A percentile compares a stretch with the other conserved stretches of the same genome.
These are phyloP conservation scores for Stegodyphus dumicola DNA, from an alignment of 1,140 invertebrate genomes.

Conservation along the genomic window DNA sequence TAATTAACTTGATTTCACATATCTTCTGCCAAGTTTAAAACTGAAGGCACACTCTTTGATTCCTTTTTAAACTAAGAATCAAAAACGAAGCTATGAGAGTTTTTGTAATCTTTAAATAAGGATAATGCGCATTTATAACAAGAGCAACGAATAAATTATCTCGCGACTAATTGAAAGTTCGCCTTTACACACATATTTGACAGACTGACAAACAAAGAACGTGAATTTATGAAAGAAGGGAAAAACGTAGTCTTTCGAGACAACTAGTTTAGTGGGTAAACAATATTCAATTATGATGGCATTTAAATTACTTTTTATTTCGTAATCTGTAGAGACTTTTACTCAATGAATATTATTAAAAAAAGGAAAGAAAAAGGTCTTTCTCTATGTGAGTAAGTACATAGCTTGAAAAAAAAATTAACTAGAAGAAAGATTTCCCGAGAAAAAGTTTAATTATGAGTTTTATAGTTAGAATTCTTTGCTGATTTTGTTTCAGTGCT, in stretches of 20 bases:
- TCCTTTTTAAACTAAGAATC: neutral
- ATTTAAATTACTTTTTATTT: constrained; percentile 34
- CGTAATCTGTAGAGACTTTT: no score
- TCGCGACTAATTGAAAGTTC: constrained; percentile 44
- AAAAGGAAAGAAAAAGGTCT: no score
- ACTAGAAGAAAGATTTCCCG: no score
- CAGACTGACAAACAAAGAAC: constrained; percentile 19
- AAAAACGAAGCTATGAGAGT: constrained; percentile 15
- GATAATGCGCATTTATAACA: constrained; percentile 21
- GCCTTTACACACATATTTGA: neutral
- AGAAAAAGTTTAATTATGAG: no score
- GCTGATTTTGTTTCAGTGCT: no score
- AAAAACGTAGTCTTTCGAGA: neutral
- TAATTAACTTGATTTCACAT: no score
- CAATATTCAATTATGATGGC: constrained; percentile 37
- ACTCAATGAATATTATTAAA: no score
- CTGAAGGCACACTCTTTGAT: no score
- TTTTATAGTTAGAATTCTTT: no score
- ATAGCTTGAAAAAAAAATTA: no score
- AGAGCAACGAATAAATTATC: constrained; percentile 55
- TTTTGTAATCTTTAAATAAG: constrained; percentile 5
- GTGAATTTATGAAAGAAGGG: constrained; percentile 23
- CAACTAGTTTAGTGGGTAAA: constrained; percentile 16
- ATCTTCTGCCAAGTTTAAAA: no score
- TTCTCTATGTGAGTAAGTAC: no score